These are phyloP conservation scores for Stercorarius parasiticus DNA, from an alignment of 2,113 vertebrate genomes.

Conservation along the genomic window DNA sequence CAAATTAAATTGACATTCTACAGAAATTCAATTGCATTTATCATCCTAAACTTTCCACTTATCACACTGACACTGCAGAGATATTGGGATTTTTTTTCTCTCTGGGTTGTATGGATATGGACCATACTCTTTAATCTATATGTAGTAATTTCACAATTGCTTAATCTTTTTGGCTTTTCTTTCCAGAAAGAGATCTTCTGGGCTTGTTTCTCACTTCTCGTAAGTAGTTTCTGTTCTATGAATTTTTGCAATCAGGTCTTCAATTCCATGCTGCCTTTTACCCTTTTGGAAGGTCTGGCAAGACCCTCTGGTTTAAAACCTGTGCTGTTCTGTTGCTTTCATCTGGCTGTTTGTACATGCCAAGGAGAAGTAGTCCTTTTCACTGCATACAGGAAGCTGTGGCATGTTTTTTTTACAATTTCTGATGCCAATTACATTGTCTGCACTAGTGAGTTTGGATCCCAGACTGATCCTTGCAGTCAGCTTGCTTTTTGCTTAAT, in stretches of 20 bases:
- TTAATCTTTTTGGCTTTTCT: not conserved
- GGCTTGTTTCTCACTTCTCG: not conserved
- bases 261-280: not conserved
- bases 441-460: not conserved
- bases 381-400: accelerated
- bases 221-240: not conserved
- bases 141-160: not conserved
- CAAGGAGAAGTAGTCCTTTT: not conserved
- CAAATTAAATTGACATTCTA: not conserved
- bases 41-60: not conserved
- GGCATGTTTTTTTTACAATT: not conserved
- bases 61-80: not conserved
- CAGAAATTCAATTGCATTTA: not conserved
- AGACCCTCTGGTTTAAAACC: not conserved
- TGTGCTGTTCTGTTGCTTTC: not conserved
- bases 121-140: not conserved
- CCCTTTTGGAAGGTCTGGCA: not conserved
- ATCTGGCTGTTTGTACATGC: not conserved
- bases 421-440: not conserved
- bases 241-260: not conserved
- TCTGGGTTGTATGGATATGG: not conserved
- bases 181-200: not conserved
- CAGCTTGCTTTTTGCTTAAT: not conserved
- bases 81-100: not conserved
- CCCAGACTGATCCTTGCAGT: not conserved